Conservation (phyloP, 2,113 vertebrate genomes). For the Strix aluco region DNA sequence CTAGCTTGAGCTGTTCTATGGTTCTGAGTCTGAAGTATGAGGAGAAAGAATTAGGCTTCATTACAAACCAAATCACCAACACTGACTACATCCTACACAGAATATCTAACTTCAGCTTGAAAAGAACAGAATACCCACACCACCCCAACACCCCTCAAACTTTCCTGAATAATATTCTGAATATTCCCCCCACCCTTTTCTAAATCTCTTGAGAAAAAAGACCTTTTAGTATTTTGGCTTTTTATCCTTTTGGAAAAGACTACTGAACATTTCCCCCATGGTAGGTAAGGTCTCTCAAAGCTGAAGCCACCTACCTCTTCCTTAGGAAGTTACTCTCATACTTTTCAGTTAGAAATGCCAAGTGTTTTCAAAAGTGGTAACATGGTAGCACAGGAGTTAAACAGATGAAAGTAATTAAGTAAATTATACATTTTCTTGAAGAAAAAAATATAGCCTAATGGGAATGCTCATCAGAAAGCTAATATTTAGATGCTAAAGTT, state of each 20-base stretch:
- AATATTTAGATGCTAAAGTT: slow-evolving; percentile 9
- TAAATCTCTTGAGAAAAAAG: not conserved
- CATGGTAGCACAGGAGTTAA: not conserved
- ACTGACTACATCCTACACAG: not conserved
- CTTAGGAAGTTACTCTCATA: not conserved
- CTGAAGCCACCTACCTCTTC: not conserved
- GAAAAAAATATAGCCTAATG: not conserved
- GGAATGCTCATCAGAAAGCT: slow-evolving; percentile 13
- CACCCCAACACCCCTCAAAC: rapidly evolving
- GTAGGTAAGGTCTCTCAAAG: not conserved
- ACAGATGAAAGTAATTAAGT: slow-evolving; percentile 3
- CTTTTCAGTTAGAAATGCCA: not conserved
- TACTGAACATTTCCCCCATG: not conserved
- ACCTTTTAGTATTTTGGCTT: not conserved
- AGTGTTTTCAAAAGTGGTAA: not conserved
- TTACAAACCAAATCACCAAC: not conserved
- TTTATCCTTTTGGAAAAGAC: not conserved
- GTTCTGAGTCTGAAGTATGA: not conserved
- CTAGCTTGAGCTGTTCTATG: not conserved
- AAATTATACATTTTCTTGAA: not conserved
- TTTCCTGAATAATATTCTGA: not conserved
- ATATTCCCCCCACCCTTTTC: not conserved
- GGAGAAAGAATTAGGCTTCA: not conserved
- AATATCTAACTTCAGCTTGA: not conserved
- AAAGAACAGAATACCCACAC: not conserved